Evolutionary conservation across 2,888 invertebrate species (phyloP).

Genomic region (Mythimna impura): DNA sequence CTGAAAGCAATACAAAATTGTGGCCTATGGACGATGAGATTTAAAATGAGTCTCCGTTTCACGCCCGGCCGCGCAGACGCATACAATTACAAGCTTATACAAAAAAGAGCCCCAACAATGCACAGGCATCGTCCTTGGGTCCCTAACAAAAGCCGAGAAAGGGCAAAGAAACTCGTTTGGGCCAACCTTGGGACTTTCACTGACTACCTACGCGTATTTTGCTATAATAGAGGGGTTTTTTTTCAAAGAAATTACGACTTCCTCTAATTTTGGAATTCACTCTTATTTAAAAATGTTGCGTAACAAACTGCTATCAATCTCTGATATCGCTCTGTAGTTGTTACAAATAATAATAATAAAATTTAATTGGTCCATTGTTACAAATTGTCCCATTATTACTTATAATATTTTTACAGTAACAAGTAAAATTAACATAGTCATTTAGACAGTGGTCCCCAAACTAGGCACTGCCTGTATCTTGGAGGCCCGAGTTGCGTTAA

Average conservation of each 20-base stretch:
- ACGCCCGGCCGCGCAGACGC: conserved; percentile 86
- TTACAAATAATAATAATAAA: not conserved
- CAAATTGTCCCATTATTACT: too few species aligned
- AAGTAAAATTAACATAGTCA: too few species aligned
- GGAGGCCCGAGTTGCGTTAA: too few species aligned
- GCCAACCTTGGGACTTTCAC: conserved; percentile 89
- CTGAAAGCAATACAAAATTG: conserved; percentile 63
- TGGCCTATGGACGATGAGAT: conserved; percentile 76
- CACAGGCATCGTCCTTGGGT: conserved; percentile 86
- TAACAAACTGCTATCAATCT: conserved; percentile 6
- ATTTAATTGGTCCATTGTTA: too few species aligned
- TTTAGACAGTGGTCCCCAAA: too few species aligned
- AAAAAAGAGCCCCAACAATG: conserved; percentile 87
- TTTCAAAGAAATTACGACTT: conserved; percentile 51
- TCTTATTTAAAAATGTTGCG: conserved; percentile 24
- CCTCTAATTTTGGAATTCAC: conserved; percentile 46
- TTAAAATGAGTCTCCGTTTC: conserved; percentile 78
- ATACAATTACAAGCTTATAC: conserved; percentile 86
- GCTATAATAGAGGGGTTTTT: conserved; percentile 60
- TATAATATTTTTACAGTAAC: not conserved
- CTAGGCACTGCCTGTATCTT: too few species aligned
- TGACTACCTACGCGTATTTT: conserved; percentile 85
- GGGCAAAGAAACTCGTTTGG: conserved; percentile 89
- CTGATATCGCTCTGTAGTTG: not conserved
- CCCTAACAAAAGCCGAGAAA: conserved; percentile 89